phyloP scores from a whole-genome alignment of 1,140 invertebrate species.

The Berghia stephanieae region DNA sequence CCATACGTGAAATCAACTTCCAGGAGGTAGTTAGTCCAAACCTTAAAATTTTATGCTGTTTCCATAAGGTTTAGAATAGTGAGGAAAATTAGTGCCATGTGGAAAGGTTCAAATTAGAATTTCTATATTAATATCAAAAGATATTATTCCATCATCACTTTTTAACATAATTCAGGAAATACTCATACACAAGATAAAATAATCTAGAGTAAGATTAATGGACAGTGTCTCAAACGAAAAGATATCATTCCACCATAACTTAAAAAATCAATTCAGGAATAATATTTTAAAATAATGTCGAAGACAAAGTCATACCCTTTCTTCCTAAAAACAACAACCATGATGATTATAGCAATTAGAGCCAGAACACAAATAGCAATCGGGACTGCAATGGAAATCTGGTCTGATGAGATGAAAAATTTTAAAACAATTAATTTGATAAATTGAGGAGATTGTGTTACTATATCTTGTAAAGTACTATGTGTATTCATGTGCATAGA shows the following conservation, averaged over 20 bases:
- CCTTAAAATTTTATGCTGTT: too few relatives aligned
- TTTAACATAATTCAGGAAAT: background rate
- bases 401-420: conserved; percentile 49
- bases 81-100: too few relatives aligned
- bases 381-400: conserved; percentile 82
- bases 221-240: background rate
- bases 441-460: background rate
- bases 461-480: too few relatives aligned
- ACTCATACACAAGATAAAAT: background rate
- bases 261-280: too few relatives aligned
- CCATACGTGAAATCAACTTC: too few relatives aligned
- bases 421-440: background rate
- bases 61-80: too few relatives aligned
- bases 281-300: background rate
- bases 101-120: too few relatives aligned
- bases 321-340: conserved; percentile 80
- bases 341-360: conserved; percentile 76
- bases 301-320: conserved; percentile 65
- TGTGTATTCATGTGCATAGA: too few relatives aligned
- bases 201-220: background rate
- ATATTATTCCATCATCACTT: background rate
- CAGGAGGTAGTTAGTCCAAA: too few relatives aligned
- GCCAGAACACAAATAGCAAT: conserved; percentile 81
- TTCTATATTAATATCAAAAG: background rate
- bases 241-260: too few relatives aligned